Conservation (phyloP, 2,888 invertebrate species). For the Apamea sordens region DNA sequence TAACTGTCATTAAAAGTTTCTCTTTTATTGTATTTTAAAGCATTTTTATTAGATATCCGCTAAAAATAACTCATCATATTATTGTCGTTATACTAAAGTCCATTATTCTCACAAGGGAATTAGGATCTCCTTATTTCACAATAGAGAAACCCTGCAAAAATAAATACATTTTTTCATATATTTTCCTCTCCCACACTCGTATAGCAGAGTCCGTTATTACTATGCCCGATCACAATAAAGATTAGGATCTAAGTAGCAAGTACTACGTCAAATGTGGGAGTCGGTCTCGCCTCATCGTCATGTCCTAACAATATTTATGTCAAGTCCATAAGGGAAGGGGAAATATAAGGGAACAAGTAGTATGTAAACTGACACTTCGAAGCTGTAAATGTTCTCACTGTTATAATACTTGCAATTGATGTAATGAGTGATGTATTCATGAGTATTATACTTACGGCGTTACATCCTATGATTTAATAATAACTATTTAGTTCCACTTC, state of each 20-base stretch:
- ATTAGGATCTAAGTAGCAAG: conserved; percentile 48
- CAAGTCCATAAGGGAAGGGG: conserved; percentile 67
- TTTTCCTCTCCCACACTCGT: conserved; percentile 18
- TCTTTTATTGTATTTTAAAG: neutral
- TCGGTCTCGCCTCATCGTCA: conserved; percentile 63
- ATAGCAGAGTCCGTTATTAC: conserved; percentile 12
- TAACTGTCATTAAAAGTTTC: neutral
- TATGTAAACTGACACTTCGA: conserved; percentile 52
- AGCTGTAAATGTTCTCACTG: conserved; percentile 13
- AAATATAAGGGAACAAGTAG: conserved; percentile 41
- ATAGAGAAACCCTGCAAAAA: neutral
- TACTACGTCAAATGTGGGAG: conserved; percentile 75
- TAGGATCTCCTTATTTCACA: neutral
- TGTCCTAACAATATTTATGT: conserved; percentile 74
- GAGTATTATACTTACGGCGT: neutral
- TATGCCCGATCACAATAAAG: conserved; percentile 34
- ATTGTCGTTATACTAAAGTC: neutral
- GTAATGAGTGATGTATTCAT: conserved; percentile 8
- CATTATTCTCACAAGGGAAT: neutral
- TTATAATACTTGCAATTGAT: conserved; percentile 14
- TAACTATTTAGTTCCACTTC: too few relatives aligned
- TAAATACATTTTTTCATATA: neutral
- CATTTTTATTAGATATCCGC: neutral
- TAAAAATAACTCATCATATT: neutral
- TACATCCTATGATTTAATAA: neutral